Evolutionary conservation across 1,140 invertebrate species (phyloP).

Genomic region (Bursaphelenchus mucronatus): DNA sequence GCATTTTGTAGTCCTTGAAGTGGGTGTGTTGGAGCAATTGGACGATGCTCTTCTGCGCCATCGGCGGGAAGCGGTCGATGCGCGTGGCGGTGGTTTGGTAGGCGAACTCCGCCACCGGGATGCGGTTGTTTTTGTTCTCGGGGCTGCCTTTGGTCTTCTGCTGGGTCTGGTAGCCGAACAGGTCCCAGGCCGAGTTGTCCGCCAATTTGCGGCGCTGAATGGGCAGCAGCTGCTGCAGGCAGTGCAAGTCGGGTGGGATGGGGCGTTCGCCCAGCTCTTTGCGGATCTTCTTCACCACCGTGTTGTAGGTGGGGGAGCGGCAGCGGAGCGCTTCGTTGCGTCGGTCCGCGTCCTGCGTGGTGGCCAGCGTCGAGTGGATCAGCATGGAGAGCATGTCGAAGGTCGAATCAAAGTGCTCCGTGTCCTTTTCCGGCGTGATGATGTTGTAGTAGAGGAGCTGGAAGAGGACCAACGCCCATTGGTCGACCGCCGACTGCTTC

Average conservation of each 20-base stretch:
- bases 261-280: conserved; percentile 37
- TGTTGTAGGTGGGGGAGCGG: conserved; percentile 22
- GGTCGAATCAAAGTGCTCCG: conserved; percentile 46
- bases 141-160: conserved; percentile 24
- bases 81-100: conserved; percentile 15
- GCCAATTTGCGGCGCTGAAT: conserved; percentile 27
- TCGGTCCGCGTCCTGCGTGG: conserved; percentile 20
- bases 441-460: conserved; percentile 49
- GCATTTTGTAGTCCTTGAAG: conserved; percentile 21
- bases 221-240: conserved; percentile 39
- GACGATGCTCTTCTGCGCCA: conserved; percentile 15
- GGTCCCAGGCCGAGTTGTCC: conserved; percentile 44
- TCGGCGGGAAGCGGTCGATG: conserved; percentile 15
- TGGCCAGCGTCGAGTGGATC: conserved; percentile 31
- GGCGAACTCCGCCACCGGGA: conserved; percentile 6
- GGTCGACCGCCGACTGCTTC: conserved; percentile 24
- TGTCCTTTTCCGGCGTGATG: conserved; percentile 32
- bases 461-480: conserved; percentile 45
- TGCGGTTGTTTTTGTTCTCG: conserved; percentile 11
- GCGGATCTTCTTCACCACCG: conserved; percentile 42
- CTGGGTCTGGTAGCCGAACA: conserved; percentile 29
- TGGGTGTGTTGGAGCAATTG: conserved; percentile 34
- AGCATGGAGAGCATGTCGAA: conserved; percentile 48
- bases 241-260: conserved; percentile 39
- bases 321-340: conserved; percentile 15